These are phyloP conservation scores for Equus przewalskii DNA, from an alignment of 2,113 vertebrate species.

Conservation along the genomic window DNA sequence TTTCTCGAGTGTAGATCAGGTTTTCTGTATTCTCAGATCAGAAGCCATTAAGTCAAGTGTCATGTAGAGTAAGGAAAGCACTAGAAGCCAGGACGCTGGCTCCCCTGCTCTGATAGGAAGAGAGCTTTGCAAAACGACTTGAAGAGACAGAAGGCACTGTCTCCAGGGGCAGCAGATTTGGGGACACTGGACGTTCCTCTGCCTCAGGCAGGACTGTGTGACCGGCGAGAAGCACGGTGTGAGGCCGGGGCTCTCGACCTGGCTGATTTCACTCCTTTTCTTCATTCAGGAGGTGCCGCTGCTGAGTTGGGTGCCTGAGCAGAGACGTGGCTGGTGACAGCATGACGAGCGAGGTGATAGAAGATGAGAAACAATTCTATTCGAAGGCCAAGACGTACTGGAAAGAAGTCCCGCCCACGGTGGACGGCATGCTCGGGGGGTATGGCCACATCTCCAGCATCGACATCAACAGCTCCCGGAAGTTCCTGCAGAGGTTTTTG, in stretches of 20 bases:
- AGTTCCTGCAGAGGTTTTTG: constrained; percentile 95
- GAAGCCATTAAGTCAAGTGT: not conserved
- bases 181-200: not conserved
- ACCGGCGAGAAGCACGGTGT: fast-evolving
- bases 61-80: not conserved
- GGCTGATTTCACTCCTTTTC: fast-evolving
- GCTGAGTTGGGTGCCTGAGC: not conserved
- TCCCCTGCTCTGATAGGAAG: not conserved
- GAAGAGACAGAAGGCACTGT: not conserved
- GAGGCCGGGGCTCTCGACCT: fast-evolving
- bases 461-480: constrained; percentile 96
- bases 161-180: fast-evolving
- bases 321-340: not conserved
- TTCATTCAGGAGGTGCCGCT: not conserved
- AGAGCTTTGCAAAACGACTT: not conserved
- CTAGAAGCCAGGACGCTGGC: not conserved
- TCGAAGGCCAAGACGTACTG: constrained; percentile 96
- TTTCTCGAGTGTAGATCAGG: not conserved
- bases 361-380: constrained; percentile 93
- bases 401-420: constrained; percentile 93
- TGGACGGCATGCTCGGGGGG: constrained; percentile 98
- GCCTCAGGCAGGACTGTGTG: not conserved
- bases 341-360: constrained; percentile 92
- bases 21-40: not conserved
- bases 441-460: constrained; percentile 97